These are phyloP conservation scores for Schizotus pectinicornis DNA, from an alignment of 2,888 invertebrate species.

Conservation along the genomic window DNA sequence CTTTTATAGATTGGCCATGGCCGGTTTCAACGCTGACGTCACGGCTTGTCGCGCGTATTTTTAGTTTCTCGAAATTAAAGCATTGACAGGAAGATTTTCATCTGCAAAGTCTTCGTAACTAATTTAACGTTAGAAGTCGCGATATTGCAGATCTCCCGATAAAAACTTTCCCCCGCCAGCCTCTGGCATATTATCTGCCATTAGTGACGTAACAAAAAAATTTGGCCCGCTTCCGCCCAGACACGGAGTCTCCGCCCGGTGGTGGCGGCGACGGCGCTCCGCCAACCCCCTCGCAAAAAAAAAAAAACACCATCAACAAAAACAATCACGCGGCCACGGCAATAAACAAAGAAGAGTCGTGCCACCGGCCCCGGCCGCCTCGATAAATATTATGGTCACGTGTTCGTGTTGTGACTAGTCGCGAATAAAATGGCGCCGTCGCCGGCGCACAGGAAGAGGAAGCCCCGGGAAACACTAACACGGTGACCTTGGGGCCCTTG, in stretches of 20 bases:
- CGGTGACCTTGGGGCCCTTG: constrained; percentile 55
- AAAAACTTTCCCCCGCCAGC: background rate
- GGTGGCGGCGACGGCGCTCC: background rate
- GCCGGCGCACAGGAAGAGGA: constrained; percentile 12
- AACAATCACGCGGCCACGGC: no score
- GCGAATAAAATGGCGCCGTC: constrained; percentile 2
- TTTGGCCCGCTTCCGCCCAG: background rate
- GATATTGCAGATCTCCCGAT: background rate
- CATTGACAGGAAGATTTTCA: no score
- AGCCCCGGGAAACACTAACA: constrained; percentile 15
- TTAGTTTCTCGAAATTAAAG: no score
- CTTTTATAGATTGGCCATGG: no score
- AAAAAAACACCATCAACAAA: background rate
- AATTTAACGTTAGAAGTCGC: background rate
- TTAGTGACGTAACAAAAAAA: constrained; percentile 4
- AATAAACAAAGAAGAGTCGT: no score
- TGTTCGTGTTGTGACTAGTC: constrained; percentile 28
- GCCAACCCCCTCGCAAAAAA: background rate
- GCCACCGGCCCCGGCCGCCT: background rate
- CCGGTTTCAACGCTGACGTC: no score
- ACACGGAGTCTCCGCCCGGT: background rate
- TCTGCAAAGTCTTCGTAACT: background rate
- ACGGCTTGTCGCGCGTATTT: no score
- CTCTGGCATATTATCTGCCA: background rate
- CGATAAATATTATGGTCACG: constrained; percentile 33